Evolutionary conservation across 2,888 invertebrate genomes (phyloP).

Genomic region (Pseudoips prasinana): DNA sequence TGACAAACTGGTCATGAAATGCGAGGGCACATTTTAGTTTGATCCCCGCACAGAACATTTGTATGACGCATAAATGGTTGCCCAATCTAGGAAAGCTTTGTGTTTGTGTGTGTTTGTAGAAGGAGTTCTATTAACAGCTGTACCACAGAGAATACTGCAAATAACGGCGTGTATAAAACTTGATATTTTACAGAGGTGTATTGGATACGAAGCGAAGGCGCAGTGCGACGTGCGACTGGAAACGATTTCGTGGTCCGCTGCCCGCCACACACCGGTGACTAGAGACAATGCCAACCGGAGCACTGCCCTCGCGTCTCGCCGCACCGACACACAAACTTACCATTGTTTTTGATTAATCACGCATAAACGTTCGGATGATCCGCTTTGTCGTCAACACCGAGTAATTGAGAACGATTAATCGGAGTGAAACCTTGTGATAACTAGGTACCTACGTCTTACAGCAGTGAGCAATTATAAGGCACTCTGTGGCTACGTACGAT

Average conservation of each 20-base stretch:
- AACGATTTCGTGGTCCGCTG: constrained; percentile 77
- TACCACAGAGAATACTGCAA: too few species aligned
- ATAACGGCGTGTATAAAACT: too few species aligned
- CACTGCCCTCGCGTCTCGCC: constrained; percentile 59
- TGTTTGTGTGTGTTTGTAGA: too few species aligned
- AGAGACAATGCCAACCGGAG: constrained; percentile 66
- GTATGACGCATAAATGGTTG: too few species aligned
- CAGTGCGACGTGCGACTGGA: constrained; percentile 48
- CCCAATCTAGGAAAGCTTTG: too few species aligned
- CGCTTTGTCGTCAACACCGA: constrained; percentile 34
- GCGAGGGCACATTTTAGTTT: too few species aligned
- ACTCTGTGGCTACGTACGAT: constrained; percentile 12
- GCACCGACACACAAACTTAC: constrained; percentile 45
- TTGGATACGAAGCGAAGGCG: constrained; percentile 20
- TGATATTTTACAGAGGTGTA: too few species aligned
- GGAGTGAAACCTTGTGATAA: constrained; percentile 29
- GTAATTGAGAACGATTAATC: constrained; percentile 29
- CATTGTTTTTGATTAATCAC: constrained; percentile 68
- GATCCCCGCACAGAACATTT: too few species aligned
- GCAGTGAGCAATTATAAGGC: constrained; percentile 21
- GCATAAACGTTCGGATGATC: constrained; percentile 39
- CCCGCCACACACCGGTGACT: constrained; percentile 69
- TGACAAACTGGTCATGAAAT: too few species aligned
- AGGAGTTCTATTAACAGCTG: too few species aligned
- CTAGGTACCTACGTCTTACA: constrained; percentile 28